phyloP scores from a whole-genome alignment of 1,140 invertebrate genomes.

The Subanguina moxae region DNA sequence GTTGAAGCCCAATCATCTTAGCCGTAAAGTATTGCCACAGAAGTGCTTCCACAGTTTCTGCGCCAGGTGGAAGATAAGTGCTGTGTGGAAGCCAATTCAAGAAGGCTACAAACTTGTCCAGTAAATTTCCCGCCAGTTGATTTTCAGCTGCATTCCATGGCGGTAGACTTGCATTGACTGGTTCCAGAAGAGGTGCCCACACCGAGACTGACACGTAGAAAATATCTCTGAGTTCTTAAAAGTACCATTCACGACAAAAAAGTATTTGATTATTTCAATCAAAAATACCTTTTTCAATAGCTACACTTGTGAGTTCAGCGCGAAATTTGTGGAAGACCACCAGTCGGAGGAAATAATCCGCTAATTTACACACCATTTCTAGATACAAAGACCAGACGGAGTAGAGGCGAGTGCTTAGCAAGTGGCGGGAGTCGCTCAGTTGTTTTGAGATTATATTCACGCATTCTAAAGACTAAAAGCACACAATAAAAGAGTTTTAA shows the following conservation, averaged over 20 bases:
- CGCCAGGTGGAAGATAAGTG: slow-evolving; percentile 37
- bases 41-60: slow-evolving; percentile 33
- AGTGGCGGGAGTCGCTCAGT: slow-evolving; percentile 31
- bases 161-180: slow-evolving; percentile 24
- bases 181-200: slow-evolving; percentile 33
- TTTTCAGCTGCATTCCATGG: slow-evolving; percentile 30
- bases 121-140: slow-evolving; percentile 15
- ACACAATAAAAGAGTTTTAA: no score
- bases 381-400: slow-evolving; percentile 39
- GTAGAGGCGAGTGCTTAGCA: slow-evolving; percentile 29
- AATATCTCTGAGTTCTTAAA: slow-evolving; percentile 11
- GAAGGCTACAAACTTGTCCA: slow-evolving; percentile 33
- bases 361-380: slow-evolving; percentile 21
- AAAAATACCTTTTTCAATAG: slow-evolving; percentile 36
- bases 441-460: slow-evolving; percentile 28
- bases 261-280: slow-evolving; percentile 1
- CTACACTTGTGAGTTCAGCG: slow-evolving; percentile 18
- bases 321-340: slow-evolving; percentile 26
- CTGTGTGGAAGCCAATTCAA: slow-evolving; percentile 42
- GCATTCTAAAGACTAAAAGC: slow-evolving; percentile 31
- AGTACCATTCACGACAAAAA: slow-evolving; percentile 10
- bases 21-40: slow-evolving; percentile 41
- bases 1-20: slow-evolving; percentile 14
- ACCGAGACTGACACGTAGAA: neutral
- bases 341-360: slow-evolving; percentile 38